Conservation (phyloP, 2,888 invertebrate genomes). For the Aromia moschata region DNA sequence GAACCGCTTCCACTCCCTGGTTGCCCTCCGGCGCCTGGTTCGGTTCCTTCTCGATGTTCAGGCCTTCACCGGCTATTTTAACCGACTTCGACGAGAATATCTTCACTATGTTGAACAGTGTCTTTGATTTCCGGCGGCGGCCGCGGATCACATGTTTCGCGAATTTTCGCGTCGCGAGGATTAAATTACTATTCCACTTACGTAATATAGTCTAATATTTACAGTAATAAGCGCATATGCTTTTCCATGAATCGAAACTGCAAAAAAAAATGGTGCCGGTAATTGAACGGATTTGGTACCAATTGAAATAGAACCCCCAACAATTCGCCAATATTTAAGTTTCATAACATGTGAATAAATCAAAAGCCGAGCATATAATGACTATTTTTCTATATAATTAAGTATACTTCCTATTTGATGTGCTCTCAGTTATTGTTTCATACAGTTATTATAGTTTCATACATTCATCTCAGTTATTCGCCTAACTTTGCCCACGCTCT, state of each 20-base stretch:
- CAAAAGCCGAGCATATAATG: too few relatives aligned
- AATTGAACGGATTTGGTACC: too few relatives aligned
- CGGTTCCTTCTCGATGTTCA: conserved; percentile 55
- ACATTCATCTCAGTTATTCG: too few relatives aligned
- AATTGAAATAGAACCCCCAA: too few relatives aligned
- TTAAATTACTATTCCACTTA: conserved; percentile 9
- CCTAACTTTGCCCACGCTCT: too few relatives aligned
- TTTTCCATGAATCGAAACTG: conserved; percentile 48
- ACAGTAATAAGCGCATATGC: conserved; percentile 52
- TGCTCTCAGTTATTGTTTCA: too few relatives aligned
- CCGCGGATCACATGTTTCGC: conserved; percentile 16
- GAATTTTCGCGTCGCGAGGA: conserved; percentile 8
- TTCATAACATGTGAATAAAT: too few relatives aligned
- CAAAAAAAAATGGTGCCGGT: conserved; percentile 5
- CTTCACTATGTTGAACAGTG: conserved; percentile 59
- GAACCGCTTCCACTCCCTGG: conserved; percentile 63
- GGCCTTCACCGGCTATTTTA: conserved; percentile 59
- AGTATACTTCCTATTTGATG: too few relatives aligned
- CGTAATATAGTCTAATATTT: conserved; percentile 33
- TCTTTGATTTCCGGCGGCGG: conserved; percentile 41
- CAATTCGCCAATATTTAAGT: too few relatives aligned
- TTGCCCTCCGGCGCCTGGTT: conserved; percentile 43
- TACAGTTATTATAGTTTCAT: too few relatives aligned
- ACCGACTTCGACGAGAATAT: conserved; percentile 54
- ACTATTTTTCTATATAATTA: too few relatives aligned